Base-by-base conservation (phyloP, 1,140 invertebrate species). In the Drosophila funebris region DNA sequence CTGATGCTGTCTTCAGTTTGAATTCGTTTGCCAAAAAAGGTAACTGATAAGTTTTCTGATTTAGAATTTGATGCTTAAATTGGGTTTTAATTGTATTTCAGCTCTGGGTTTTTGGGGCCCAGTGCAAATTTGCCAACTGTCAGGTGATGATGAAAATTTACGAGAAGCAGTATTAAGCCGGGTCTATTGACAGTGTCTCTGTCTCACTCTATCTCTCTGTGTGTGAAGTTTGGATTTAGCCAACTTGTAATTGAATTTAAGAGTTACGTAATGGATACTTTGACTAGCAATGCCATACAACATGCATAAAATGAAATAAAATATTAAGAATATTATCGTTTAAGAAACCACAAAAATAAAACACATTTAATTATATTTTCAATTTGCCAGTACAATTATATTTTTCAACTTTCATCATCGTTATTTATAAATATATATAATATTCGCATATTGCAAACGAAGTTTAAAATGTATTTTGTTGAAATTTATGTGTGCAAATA, bases 31-130 rank as follows among this genome's bases (percentile, higher is more conserved):
- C 70, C 70, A 60, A 73, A 62, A 62, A 74, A 33, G 81, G 81
- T 85, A 85, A 85, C 70, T 71, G 81, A 85, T 85, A 85, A 87
- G 61, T 87, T 85, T 77, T 81, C 72, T 77, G 82, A 85, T 85
- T 85, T 85, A 64, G 64, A 75, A 78, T 63, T 62, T 48, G 44
- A 64, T 74, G 78, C 73, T 81, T 71, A 70, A 83, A 85, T 85
- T 87, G 69, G 82, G 58, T 87, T 87, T 85, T 85, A 85, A 85
- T 85, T 85, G 81, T 85, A 68, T 87, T 81, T 80, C 62, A 67
- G 68, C 76, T 76, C 60, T 58, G 36, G 44, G 7, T 24, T 24
- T 13, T 52, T 31, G 56, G n/a, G n/a, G n/a, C 29, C 57, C 44
- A 73, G 24, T 73, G 73, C 36, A 85, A 80, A 84, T 85, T 84